Conservation (phyloP, 2,888 invertebrate species). For the Cyclophora punctaria region DNA sequence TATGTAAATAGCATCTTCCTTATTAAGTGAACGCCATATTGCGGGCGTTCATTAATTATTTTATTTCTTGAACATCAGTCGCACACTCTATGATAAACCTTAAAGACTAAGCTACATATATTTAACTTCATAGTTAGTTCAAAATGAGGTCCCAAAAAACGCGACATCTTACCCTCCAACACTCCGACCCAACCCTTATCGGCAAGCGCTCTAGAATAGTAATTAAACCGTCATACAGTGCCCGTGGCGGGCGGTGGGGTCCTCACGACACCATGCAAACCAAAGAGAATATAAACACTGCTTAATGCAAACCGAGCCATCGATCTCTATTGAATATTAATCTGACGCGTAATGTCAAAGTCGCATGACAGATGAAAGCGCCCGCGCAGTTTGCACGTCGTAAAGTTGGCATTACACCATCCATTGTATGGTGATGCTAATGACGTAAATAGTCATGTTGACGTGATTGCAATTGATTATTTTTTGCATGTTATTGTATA, state of each 20-base stretch:
- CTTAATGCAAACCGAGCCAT: constrained; percentile 2
- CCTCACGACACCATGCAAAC: constrained; percentile 35
- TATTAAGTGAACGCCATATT: no score
- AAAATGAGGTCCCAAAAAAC: no score
- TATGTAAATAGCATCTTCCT: no score
- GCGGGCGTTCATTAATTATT: no score
- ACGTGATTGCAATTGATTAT: no score
- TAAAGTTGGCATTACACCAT: no score
- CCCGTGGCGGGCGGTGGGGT: constrained; percentile 31
- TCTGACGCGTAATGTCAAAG: constrained; percentile 1
- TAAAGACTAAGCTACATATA: no score
- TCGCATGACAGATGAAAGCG: not conserved
- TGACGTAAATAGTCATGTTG: no score
- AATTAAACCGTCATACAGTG: constrained; percentile 69
- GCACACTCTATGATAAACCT: no score
- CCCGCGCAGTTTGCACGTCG: no score
- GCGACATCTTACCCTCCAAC: constrained; percentile 8
- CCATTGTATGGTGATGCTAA: constrained; percentile 8
- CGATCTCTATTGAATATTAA: constrained; percentile 25
- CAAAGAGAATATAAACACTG: constrained; percentile 2
- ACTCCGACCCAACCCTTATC: constrained; percentile 22
- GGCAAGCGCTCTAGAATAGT: constrained; percentile 47
- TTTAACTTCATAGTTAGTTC: no score
- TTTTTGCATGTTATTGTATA: not conserved
- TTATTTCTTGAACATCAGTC: no score